A percentile compares a stretch with the other conserved stretches of the same genome.
Evolutionary conservation across 2,888 invertebrate species (phyloP).

Genomic region (Melolontha melolontha): DNA sequence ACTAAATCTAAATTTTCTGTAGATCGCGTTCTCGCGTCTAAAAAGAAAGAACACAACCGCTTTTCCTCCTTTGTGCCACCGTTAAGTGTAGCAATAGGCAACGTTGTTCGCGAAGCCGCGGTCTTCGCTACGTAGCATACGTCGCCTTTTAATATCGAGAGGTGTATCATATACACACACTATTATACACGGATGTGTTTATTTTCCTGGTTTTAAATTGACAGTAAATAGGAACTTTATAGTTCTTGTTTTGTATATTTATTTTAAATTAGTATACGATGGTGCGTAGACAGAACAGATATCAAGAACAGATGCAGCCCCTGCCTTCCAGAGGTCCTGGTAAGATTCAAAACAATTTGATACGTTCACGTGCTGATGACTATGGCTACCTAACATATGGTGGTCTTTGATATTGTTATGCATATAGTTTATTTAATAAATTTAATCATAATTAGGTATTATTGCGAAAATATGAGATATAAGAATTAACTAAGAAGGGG

Average conservation of each 20-base stretch:
- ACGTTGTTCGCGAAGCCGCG: slow-evolving; percentile 47
- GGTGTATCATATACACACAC: slow-evolving; percentile 1
- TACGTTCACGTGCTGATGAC: slow-evolving; percentile 8
- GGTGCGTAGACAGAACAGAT: slow-evolving; percentile 64
- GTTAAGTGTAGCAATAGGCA: slow-evolving; percentile 43
- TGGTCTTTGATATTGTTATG: not conserved
- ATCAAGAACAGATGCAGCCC: slow-evolving; percentile 57
- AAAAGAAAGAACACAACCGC: slow-evolving; percentile 16
- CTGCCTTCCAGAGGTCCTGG: slow-evolving; percentile 69
- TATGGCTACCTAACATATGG: slow-evolving; percentile 21
- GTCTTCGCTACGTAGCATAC: slow-evolving; percentile 30
- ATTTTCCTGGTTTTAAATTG: slow-evolving; percentile 4
- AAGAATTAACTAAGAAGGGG: no score
- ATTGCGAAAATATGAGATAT: no score
- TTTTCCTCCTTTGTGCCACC: slow-evolving; percentile 42
- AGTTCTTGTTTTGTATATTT: slow-evolving; percentile 2
- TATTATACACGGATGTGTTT: not conserved
- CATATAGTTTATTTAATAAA: no score
- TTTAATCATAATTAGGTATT: no score
- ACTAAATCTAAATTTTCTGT: not conserved
- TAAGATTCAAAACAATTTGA: slow-evolving; percentile 60
- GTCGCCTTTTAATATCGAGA: not conserved
- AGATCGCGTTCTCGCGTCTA: slow-evolving; percentile 2
- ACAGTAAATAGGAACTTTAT: not conserved
- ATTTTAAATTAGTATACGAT: slow-evolving; percentile 57